Evolutionary conservation across 1,140 invertebrate genomes (phyloP).

Genomic region (Nasonia giraulti): DNA sequence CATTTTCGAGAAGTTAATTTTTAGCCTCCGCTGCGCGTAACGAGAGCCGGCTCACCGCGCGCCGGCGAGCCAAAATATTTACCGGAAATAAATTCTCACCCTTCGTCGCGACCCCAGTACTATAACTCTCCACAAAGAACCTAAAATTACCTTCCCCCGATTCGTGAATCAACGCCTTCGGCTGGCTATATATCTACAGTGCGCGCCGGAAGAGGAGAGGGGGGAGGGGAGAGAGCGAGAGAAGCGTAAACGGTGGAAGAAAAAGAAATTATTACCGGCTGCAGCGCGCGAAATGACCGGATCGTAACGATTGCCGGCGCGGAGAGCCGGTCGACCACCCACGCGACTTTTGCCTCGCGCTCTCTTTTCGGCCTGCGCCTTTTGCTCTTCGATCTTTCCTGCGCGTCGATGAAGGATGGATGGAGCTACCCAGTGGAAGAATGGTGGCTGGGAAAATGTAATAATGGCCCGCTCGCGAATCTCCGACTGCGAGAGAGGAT

Average conservation of each 20-base stretch:
- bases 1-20: neutral
- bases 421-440: neutral
- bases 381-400: neutral
- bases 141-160: slow-evolving; percentile 20
- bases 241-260: neutral
- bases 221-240: neutral
- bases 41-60: neutral
- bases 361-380: neutral
- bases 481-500: neutral
- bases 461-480: neutral
- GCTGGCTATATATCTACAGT: neutral
- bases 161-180: neutral
- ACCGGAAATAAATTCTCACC: neutral
- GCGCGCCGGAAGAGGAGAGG: neutral
- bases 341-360: slow-evolving; percentile 28
- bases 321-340: slow-evolving; percentile 40
- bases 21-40: neutral
- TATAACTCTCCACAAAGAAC: slow-evolving; percentile 5
- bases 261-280: slow-evolving; percentile 17
- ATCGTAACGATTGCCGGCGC: slow-evolving; percentile 16
- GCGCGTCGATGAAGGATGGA: neutral
- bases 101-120: neutral
- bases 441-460: neutral
- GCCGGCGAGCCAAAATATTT: neutral
- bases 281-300: slow-evolving; percentile 39